A percentile compares a stretch with the other conserved stretches of the same genome.
phyloP scores from a whole-genome alignment of 2,888 invertebrate genomes.

The Drosophila mercatorum region DNA sequence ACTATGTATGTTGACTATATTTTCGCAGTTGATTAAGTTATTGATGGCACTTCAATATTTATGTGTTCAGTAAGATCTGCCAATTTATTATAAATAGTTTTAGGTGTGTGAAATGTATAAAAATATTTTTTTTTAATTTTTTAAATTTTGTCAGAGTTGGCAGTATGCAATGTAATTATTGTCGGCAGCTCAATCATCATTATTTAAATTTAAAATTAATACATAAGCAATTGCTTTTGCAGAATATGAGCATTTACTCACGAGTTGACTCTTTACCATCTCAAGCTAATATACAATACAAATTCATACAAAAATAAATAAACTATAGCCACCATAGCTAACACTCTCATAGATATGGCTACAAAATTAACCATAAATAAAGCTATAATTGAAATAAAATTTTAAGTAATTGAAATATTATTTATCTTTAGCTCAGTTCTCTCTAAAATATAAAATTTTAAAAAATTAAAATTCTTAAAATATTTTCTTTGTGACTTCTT shows the following conservation, averaged over 20 bases:
- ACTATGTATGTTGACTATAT: neutral
- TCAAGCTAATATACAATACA: neutral
- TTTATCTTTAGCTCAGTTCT: too few species aligned
- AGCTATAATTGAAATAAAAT: neutral
- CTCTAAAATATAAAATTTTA: neutral
- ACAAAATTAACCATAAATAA: neutral
- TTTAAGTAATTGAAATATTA: too few species aligned
- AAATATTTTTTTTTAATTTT: neutral
- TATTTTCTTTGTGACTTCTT: neutral
- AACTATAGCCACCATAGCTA: neutral
- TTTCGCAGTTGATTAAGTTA: neutral
- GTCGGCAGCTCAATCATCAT: neutral
- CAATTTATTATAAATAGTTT: neutral
- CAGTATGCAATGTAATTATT: neutral
- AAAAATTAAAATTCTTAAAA: neutral
- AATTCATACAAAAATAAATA: neutral
- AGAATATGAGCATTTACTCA: too few species aligned
- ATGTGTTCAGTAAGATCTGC: neutral
- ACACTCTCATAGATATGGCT: neutral
- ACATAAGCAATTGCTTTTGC: neutral
- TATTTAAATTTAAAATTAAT: too few species aligned
- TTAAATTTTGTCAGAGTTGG: neutral
- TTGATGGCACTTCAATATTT: neutral
- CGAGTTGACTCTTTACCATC: too few species aligned
- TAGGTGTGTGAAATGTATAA: neutral